Base-by-base conservation (phyloP, 2,797 vertebrate genomes). In the Threskiornis aethiopicus region DNA sequence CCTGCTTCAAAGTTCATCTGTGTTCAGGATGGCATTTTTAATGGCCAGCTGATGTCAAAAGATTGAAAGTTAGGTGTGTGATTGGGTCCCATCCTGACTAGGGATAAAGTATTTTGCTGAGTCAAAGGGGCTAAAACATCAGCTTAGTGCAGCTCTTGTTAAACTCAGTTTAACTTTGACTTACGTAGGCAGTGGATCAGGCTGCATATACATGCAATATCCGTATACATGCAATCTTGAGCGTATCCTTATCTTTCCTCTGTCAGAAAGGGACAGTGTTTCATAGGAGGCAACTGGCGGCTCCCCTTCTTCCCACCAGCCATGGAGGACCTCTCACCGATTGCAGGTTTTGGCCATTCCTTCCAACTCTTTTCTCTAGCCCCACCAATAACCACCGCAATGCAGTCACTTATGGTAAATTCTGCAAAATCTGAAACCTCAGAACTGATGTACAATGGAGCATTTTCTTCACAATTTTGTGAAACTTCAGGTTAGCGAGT, bases 401-500 rank as follows among this genome's bases (percentile, higher is more conserved):
- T 52, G 47, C 26, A 28, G 54, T 22, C 41, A 39, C 47, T 37
- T 73, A 6, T 2, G 13, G 51, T 69, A 55, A 77, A 59, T 84
- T 44, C 82, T 76, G 61, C 78, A 85, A n/a, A 80, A 72, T 31
- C 65, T 65, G 42, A 81, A 67, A 29, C 42, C 42, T 69, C 81
- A 71, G 33, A 37, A 70, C 21, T 46, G 82, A 71, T 79, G 31
- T 11, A 16, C 0, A 0, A 18, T 44, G 76, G 66, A 90, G 52
- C 54, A 15, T 92, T 84, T 96, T 81, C 78, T 82, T 64, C 33
- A 49, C 16, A 29, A 46, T 87, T 93, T 57, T 62, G 31, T 70
- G 70, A 51, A 81, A 84, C n/a, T 92, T 81, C 39, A 70, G 35
- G 81, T 92, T 94, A 96, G 66, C 83, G 90, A 81, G 12, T 91